Conservation (phyloP, 1,140 invertebrate species). For the Holotrichia oblita region DNA sequence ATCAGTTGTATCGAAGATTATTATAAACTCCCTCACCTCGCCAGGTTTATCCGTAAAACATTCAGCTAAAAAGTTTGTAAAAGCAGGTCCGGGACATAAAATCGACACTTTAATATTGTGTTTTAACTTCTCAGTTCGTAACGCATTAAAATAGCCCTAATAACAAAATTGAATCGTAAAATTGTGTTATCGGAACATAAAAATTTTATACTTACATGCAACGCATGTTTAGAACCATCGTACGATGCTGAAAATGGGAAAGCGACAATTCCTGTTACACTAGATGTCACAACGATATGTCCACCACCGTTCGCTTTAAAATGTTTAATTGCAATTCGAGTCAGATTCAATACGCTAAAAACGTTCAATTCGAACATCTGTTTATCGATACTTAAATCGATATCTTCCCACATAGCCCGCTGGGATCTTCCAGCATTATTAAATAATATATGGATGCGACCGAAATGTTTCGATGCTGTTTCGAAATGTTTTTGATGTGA, state of each 20-base stretch:
- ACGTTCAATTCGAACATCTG: slow-evolving; percentile 87
- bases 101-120: slow-evolving; percentile 72
- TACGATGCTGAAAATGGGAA: slow-evolving; percentile 81
- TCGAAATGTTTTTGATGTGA: slow-evolving; percentile 72
- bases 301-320: slow-evolving; percentile 71
- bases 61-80: slow-evolving; percentile 76
- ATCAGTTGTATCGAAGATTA: neutral
- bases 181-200: neutral
- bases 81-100: slow-evolving; percentile 81
- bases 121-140: slow-evolving; percentile 70
- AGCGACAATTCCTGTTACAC: slow-evolving; percentile 74
- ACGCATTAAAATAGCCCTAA: slow-evolving; percentile 76
- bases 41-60: slow-evolving; percentile 74
- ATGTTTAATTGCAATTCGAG: slow-evolving; percentile 72
- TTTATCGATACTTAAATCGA: slow-evolving; percentile 78
- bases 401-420: slow-evolving; percentile 79
- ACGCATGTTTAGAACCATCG: slow-evolving; percentile 81
- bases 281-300: slow-evolving; percentile 79
- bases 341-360: slow-evolving; percentile 77
- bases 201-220: slow-evolving; percentile 71
- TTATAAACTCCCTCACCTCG: slow-evolving; percentile 61
- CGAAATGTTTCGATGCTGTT: slow-evolving; percentile 76
- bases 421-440: slow-evolving; percentile 88
- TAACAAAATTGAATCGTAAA: slow-evolving; percentile 49
- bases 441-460: slow-evolving; percentile 78